phyloP scores from a whole-genome alignment of 1,140 invertebrate species.

The Brachionus paranguensis region DNA sequence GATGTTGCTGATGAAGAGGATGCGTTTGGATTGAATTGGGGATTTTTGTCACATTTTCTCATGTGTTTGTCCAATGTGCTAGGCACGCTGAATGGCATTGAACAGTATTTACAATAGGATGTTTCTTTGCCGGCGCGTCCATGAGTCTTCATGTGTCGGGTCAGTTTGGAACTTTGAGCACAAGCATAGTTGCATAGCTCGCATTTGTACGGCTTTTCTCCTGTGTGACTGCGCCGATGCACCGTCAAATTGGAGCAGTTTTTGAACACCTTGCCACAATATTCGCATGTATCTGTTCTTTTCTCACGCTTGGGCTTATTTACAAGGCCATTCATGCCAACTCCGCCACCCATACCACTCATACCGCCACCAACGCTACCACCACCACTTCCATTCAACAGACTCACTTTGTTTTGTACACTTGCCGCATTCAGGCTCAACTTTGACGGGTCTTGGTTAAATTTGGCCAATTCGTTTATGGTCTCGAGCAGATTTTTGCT shows the following conservation, averaged over 20 bases:
- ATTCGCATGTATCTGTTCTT: conserved; percentile 94
- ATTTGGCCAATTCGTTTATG: conserved; percentile 38
- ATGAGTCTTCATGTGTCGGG: conserved; percentile 99
- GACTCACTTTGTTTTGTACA: neutral
- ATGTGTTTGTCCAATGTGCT: conserved; percentile 99
- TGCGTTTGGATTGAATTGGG: conserved; percentile 36
- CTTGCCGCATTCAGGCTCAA: neutral
- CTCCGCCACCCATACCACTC: neutral
- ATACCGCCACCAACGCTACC: neutral
- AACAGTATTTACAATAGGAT: conserved; percentile 94
- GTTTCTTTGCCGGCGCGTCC: conserved; percentile 94
- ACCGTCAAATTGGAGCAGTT: conserved; percentile 97
- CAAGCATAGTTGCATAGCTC: conserved; percentile 97
- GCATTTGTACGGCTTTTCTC: conserved; percentile 99
- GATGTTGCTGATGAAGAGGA: neutral
- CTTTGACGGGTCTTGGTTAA: conserved; percentile 30
- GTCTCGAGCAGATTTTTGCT: conserved; percentile 2
- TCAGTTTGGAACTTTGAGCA: conserved; percentile 96
- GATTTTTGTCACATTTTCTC: conserved; percentile 97
- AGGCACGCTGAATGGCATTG: conserved; percentile 99
- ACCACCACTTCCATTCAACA: neutral
- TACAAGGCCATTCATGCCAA: conserved; percentile 44
- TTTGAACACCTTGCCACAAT: conserved; percentile 95
- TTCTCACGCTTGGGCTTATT: conserved; percentile 59
- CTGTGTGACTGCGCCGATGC: conserved; percentile 88